Evolutionary conservation across 2,113 vertebrate species (phyloP).

Genomic region (Thermophis baileyi): DNA sequence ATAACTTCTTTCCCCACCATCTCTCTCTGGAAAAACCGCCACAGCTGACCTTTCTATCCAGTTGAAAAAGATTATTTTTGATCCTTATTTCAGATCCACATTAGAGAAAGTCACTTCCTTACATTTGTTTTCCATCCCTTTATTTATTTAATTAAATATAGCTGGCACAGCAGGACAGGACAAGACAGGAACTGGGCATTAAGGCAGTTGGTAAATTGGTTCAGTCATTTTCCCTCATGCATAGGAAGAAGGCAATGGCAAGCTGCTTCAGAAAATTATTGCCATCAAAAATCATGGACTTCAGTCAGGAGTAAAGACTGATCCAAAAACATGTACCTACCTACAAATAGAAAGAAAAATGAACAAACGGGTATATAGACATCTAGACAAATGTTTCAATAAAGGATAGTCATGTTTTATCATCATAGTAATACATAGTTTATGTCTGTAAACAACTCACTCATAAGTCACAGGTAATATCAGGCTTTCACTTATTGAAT

Average conservation of each 20-base stretch:
- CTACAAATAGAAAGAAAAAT: neutral
- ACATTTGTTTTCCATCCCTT: no score
- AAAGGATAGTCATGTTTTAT: neutral
- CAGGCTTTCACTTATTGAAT: no score
- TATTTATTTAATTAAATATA: neutral
- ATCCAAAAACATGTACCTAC: neutral
- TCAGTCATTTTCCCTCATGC: no score
- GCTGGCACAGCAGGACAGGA: no score
- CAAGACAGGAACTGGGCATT: neutral
- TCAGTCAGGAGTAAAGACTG: neutral
- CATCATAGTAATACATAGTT: neutral
- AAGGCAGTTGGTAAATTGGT: no score
- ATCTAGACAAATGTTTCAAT: neutral
- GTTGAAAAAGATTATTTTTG: neutral
- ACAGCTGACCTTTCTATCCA: neutral
- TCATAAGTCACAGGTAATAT: no score
- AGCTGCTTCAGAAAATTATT: neutral
- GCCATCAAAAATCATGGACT: neutral
- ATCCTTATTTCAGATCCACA: neutral
- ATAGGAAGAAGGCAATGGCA: no score
- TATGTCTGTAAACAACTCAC: no score
- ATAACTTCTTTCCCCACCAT: neutral
- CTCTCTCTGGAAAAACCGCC: neutral
- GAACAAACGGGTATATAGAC: neutral
- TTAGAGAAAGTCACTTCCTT: neutral